A percentile compares a stretch with the other conserved stretches of the same genome.
These are phyloP conservation scores for Lethenteron reissneri DNA, from an alignment of 2,113 vertebrate genomes.

Conservation along the genomic window DNA sequence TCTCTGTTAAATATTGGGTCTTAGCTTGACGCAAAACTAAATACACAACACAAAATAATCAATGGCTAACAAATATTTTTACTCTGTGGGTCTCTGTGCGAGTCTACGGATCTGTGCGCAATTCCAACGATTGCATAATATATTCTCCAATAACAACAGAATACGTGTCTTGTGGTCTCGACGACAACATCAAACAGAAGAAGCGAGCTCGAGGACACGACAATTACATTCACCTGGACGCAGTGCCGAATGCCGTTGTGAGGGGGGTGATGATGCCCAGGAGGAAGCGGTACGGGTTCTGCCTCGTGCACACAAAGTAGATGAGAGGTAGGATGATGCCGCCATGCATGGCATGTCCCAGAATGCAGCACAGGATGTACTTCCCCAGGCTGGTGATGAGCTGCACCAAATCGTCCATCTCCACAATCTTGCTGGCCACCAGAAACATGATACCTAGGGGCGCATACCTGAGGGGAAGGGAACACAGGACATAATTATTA, in stretches of 20 bases:
- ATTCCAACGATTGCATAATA: too few relatives aligned
- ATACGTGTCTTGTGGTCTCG: too few relatives aligned
- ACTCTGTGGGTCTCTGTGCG: too few relatives aligned
- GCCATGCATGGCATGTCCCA: conserved; percentile 88
- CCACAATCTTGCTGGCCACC: conserved; percentile 90
- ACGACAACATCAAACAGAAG: too few relatives aligned
- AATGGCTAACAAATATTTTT: too few relatives aligned
- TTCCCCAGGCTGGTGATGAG: conserved; percentile 82
- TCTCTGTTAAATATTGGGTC: too few relatives aligned
- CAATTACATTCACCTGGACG: conserved; percentile 48
- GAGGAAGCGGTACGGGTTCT: conserved; percentile 76
- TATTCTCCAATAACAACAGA: too few relatives aligned
- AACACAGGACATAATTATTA: neutral
- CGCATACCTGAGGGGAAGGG: conserved; percentile 45
- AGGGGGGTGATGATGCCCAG: conserved; percentile 73
- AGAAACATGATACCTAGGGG: conserved; percentile 90
- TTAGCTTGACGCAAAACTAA: too few relatives aligned
- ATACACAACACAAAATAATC: too few relatives aligned
- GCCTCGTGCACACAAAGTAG: conserved; percentile 64
- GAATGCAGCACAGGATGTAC: conserved; percentile 76
- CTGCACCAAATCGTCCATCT: conserved; percentile 68
- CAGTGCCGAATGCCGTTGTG: conserved; percentile 84
- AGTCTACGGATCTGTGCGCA: too few relatives aligned
- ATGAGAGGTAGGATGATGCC: conserved; percentile 66
- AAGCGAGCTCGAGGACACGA: too few relatives aligned